A percentile compares a stretch with the other conserved stretches of the same genome.
phyloP scores from a whole-genome alignment of 2,797 vertebrate species.

The Chaetophractus vellerosus region DNA sequence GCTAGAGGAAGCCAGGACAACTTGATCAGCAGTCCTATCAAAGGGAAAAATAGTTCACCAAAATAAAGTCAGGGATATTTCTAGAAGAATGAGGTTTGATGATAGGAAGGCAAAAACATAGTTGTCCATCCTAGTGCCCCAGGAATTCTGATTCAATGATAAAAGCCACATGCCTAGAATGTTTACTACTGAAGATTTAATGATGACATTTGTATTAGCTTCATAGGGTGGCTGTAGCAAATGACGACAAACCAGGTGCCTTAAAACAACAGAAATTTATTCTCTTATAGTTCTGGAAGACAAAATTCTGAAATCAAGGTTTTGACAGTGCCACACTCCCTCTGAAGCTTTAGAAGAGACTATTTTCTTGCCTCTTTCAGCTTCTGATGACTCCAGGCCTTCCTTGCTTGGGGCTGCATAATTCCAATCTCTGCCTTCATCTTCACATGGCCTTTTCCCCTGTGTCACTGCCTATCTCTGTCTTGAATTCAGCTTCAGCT shows the following conservation, averaged over 20 bases:
- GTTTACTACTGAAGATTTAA: background rate
- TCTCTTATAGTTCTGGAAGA: background rate
- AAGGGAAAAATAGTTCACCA: background rate
- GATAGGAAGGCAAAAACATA: background rate
- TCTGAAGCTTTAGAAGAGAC: background rate
- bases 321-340: background rate
- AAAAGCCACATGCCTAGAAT: background rate
- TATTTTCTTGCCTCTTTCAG: background rate
- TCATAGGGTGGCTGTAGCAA: background rate
- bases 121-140: background rate
- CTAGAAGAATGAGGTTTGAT: background rate
- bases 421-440: background rate
- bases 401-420: background rate
- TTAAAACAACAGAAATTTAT: slow-evolving; percentile 12
- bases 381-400: too few species aligned
- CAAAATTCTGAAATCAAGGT: background rate
- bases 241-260: background rate
- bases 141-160: background rate
- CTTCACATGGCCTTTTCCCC: background rate
- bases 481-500: background rate
- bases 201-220: background rate
- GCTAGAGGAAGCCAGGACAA: background rate
- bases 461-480: background rate
- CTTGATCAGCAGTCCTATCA: background rate
- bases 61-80: background rate